Evolutionary conservation across 2,113 vertebrate genomes (phyloP).

Genomic region (Neogale vison): DNA sequence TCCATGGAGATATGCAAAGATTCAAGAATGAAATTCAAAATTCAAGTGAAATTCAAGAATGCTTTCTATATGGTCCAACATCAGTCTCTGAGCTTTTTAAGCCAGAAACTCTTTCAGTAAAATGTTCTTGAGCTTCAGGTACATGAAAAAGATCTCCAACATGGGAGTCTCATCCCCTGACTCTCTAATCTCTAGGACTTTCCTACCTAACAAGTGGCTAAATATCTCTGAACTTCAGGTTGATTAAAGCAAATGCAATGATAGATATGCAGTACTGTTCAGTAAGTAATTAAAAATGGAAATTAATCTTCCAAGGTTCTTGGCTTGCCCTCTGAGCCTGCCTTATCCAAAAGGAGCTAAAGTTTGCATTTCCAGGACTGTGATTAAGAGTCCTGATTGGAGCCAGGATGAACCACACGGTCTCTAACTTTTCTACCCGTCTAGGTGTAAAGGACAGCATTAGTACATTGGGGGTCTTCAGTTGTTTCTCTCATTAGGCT

Average conservation of each 20-base stretch:
- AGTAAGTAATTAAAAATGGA: not conserved
- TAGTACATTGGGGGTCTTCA: conserved; percentile 89
- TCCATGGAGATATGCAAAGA: not conserved
- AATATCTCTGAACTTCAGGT: not conserved
- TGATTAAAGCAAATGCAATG: not conserved
- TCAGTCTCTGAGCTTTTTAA: not conserved
- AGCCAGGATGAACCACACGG: not conserved
- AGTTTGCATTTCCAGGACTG: not conserved
- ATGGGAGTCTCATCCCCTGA: not conserved
- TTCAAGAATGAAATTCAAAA: no score
- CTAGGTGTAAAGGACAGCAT: conserved; percentile 92
- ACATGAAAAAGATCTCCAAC: not conserved
- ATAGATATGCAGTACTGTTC: not conserved
- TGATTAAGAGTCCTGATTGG: not conserved
- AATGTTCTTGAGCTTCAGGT: not conserved
- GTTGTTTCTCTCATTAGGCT: conserved; percentile 93
- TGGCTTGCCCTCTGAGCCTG: not conserved
- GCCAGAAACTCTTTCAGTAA: not conserved
- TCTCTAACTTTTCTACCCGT: conserved; percentile 4
- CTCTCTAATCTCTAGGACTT: not conserved
- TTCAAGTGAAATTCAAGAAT: not conserved
- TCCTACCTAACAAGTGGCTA: not conserved
- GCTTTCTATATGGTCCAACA: not conserved
- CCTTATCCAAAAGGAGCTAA: not conserved
- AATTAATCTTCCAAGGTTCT: not conserved